These are phyloP conservation scores for Platorchestia sp. DNA, from an alignment of 1,140 invertebrate species.

Conservation along the genomic window DNA sequence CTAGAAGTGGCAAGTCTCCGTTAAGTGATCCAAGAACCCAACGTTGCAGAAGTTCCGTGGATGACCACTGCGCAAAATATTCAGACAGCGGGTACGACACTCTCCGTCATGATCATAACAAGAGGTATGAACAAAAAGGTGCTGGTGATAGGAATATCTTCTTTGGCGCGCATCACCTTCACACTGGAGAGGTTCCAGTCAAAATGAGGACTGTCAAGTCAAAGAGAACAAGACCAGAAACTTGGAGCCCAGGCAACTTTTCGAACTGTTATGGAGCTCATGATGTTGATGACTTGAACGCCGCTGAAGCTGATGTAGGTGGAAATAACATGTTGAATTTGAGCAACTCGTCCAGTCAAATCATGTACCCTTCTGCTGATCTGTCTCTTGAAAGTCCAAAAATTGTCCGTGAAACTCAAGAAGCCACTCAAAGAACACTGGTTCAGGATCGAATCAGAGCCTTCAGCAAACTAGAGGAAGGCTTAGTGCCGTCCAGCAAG, in stretches of 20 bases:
- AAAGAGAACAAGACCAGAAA: conserved; percentile 62
- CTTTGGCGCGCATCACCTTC: neutral
- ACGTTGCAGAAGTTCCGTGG: conserved; percentile 30
- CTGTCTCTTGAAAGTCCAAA: conserved; percentile 64
- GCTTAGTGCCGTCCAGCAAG: neutral
- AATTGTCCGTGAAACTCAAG: conserved; percentile 67
- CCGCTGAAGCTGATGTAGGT: conserved; percentile 62
- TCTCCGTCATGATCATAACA: conserved; percentile 67
- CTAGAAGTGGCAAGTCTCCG: neutral
- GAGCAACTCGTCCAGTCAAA: conserved; percentile 28
- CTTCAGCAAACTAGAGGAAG: conserved; percentile 69
- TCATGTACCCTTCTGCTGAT: conserved; percentile 58
- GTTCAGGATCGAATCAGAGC: conserved; percentile 74
- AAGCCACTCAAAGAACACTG: conserved; percentile 72
- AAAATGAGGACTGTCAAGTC: neutral
- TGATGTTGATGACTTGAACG: conserved; percentile 55
- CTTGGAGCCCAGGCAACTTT: conserved; percentile 67
- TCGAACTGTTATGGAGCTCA: conserved; percentile 58
- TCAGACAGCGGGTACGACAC: conserved; percentile 72
- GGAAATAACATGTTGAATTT: conserved; percentile 51
- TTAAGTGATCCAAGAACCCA: conserved; percentile 20
- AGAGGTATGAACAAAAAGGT: conserved; percentile 56
- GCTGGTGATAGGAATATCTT: conserved; percentile 54
- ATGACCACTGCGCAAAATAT: conserved; percentile 66
- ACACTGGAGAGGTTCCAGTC: neutral